Base-by-base conservation (phyloP, 2,113 vertebrate species). In the Microtus pennsylvanicus region DNA sequence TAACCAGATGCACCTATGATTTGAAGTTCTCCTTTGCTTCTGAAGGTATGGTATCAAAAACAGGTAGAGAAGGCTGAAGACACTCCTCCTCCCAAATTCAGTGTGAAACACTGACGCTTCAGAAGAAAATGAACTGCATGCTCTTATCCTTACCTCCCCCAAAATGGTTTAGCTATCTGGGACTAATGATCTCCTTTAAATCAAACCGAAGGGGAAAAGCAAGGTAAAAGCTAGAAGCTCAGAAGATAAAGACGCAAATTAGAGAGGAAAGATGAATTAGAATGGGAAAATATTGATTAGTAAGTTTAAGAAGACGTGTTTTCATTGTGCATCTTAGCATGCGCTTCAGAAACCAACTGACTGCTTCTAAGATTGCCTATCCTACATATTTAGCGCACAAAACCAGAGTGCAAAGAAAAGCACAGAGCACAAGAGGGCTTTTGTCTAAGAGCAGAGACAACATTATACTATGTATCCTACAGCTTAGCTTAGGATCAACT, bases 191-290 rank as follows among this genome's bases (percentile, higher is more conserved):
- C 47, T 74, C 69, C 67, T 76, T 83, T 82, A 91, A 91, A 82
- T 87, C 77, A 93, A 87, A 83, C 52, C 63, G 42, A 61, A 90
- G 35, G 88, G 16, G 70, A 95, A 92, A 63, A 42, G 26, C n/a
- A 88, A 90, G 35, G 10, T 5, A 75, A 75, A 45, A 97, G 69
- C 26, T 94, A n/a, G 67, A 96, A 78, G n/a, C 55, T 95, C 21
- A 91, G 24, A 86, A 21, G 47, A 33, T 91, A 17, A n/a, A 83
- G 72, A 82, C 38, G 86, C 35, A 87, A 87, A 93, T 45, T 58
- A 77, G 42, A 61, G 24, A 94, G 22, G 12, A 1, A 89, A 11
- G 4, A 87, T 91, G 19, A 69, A 93, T 87, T 14, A 75, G 33
- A 8, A 91, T 86, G 80, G 63, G 80, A 65, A 87, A 90, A 91